Base-by-base conservation (phyloP, 2,797 vertebrate species). In the Clarias pachynema region DNA sequence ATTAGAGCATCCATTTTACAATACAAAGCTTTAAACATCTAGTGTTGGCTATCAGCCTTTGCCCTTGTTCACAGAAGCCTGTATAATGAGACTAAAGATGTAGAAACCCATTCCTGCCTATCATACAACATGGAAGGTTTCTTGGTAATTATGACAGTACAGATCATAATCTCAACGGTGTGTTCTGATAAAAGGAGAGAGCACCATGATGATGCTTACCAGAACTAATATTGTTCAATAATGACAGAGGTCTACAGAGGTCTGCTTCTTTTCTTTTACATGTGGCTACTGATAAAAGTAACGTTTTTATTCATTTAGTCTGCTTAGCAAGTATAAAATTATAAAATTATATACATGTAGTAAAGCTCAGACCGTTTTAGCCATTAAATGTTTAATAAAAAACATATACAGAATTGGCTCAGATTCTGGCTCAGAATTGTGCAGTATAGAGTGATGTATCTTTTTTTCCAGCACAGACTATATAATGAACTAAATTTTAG, bases 61-160 rank as follows among this genome's bases (percentile, higher is more conserved):
- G 79, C 80, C 79, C 68, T 31, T 88, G 62, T 7, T 49, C 78
- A 29, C 60, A 66, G 37, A 80, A 65, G 56, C 78, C 4, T 49
- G 78, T 49, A 66, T 66, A 62, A 66, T 82, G 73, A 82, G 75
- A 66, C 68, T 40, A 68, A 86, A 77, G 77, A 85, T 29, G 57
- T 83, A 73, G 37, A 82, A 72, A 57, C 59, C 56, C 63, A 60
- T 62, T 85, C 74, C 34, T 79, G 80, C 57, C 87, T 87, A 89
- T 92, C 89, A 85, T 84, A 77, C 81, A 84, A 84, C 84, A 86
- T 82, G 87, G 86, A 81, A 89, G 81, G 89, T 91, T 90, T 90
- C 87, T 88, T 70, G 88, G 86, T 94, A 94, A 94, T 95, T 95
- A 93, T 94, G 93, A 92, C 66, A 66, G 85, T 86, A 87, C 87